Percentiles rank a stretch among this genome's conserved stretches.
These are phyloP conservation scores for Empis livida DNA, from an alignment of 2,888 invertebrate species.

Conservation along the genomic window DNA sequence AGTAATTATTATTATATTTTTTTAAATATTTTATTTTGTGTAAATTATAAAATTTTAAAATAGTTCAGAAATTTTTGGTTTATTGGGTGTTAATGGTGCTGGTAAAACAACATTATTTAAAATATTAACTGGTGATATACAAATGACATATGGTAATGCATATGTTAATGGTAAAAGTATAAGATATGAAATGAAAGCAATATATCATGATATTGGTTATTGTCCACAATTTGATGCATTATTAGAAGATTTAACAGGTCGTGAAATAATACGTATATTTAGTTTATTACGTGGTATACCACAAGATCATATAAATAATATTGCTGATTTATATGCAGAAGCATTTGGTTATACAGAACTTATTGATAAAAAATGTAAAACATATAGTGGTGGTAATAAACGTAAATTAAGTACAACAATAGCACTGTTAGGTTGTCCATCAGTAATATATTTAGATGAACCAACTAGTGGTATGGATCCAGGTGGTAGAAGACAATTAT, in stretches of 20 bases:
- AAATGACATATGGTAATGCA: slow-evolving; percentile 55
- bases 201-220: slow-evolving; percentile 52
- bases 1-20: slow-evolving; percentile 17
- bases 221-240: slow-evolving; percentile 68
- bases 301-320: slow-evolving; percentile 24
- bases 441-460: slow-evolving; percentile 56
- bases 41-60: slow-evolving; percentile 23
- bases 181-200: slow-evolving; percentile 40
- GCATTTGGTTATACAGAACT: slow-evolving; percentile 47
- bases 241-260: slow-evolving; percentile 56
- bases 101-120: slow-evolving; percentile 83
- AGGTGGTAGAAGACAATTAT: slow-evolving; percentile 53
- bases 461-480: slow-evolving; percentile 46
- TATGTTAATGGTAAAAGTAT: slow-evolving; percentile 47
- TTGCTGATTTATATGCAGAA: slow-evolving; percentile 33
- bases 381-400: slow-evolving; percentile 63
- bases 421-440: slow-evolving; percentile 53
- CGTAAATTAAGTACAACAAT: slow-evolving; percentile 60
- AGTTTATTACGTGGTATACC: slow-evolving; percentile 50
- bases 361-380: slow-evolving; percentile 45
- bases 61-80: slow-evolving; percentile 64
- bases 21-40: too few species aligned
- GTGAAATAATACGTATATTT: slow-evolving; percentile 54
- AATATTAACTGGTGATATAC: slow-evolving; percentile 76
- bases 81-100: slow-evolving; percentile 75